A percentile compares a stretch with the other conserved stretches of the same genome.
Evolutionary conservation across 2,888 invertebrate species (phyloP).

Genomic region (Idaea biselata): DNA sequence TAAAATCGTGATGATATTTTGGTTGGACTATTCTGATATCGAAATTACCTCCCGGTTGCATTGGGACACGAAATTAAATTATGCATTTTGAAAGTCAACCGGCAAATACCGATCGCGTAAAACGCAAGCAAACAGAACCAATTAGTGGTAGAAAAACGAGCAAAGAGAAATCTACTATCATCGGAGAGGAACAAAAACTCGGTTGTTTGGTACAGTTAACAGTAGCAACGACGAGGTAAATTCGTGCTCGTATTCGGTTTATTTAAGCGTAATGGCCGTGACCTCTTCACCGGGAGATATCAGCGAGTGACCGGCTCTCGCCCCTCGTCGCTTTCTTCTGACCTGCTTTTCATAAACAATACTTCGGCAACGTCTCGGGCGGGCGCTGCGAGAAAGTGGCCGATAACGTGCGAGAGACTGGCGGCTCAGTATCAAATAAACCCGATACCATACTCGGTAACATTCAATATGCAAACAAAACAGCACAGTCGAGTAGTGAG

Average conservation of each 20-base stretch:
- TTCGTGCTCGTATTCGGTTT: conserved; percentile 44
- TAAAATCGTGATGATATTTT: no score
- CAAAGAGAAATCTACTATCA: conserved; percentile 67
- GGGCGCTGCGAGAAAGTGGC: conserved; percentile 71
- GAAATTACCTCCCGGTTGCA: conserved; percentile 37
- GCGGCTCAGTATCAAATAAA: conserved; percentile 47
- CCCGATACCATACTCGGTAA: conserved; percentile 35
- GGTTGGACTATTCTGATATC: conserved; percentile 20
- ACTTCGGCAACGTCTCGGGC: conserved; percentile 59
- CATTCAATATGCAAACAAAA: conserved; percentile 32
- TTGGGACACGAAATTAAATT: conserved; percentile 30
- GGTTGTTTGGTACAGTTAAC: conserved; percentile 53
- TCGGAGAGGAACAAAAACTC: conserved; percentile 53
- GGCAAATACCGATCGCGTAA: conserved; percentile 40
- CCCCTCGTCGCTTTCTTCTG: conserved; percentile 76
- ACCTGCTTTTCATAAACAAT: conserved; percentile 80
- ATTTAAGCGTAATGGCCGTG: conserved; percentile 68
- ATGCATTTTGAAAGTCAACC: conserved; percentile 40
- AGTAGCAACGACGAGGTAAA: conserved; percentile 39
- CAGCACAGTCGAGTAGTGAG: conserved; percentile 21
- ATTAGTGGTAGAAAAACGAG: conserved; percentile 54
- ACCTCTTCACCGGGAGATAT: conserved; percentile 74
- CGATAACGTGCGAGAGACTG: conserved; percentile 57
- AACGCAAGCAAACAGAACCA: conserved; percentile 42
- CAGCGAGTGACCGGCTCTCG: conserved; percentile 59